Base-by-base conservation (phyloP, 2,113 vertebrate genomes). In the Daboia siamensis region DNA sequence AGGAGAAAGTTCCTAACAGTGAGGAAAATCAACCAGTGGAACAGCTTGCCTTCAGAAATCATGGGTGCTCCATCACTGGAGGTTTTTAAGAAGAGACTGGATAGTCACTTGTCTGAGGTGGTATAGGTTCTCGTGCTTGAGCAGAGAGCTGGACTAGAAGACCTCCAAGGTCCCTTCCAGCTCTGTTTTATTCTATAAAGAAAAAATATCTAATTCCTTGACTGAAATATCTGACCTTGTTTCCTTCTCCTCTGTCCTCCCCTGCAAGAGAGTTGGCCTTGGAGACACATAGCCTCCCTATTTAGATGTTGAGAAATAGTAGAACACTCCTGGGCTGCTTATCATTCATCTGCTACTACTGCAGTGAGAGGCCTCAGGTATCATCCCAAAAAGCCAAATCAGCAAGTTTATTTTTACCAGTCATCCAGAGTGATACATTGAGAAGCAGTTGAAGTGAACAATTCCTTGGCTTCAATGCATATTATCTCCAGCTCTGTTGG, bases 381-480 rank as follows among this genome's bases (percentile, higher is more conserved):
- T 93, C 84, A 46, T 4, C 33, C 33, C 56, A 26, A 93, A 87
- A 29, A 69, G 44, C 57, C 64, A 52, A 90, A 55, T 55, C 9
- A 48, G 84, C 84, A 87, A 26, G 10, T 93, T 93, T 86, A 87
- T 90, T 87, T 69, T 69, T 90, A 55, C 39, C 86, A 64, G 59
- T 55, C 64, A 44, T 57, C 39, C 57, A 46, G 29, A 93, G 33
- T 10, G 48, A 23, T 48, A 46, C 8, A 55, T 11, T 55, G 11
- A 44, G 56, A 44, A 57, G 13, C 8, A 56, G 29, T 44, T 61
- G 5, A 15, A 48, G 54, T 11, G 7, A 56, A 57, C 74, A n/a
- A 33, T 15, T 80, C 90, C 64, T 80, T 54, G 23, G 54, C 39
- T 56, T 39, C 87, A 44, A 8, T 88, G 33, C 11, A 46, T 24